Conservation (phyloP, 2,888 invertebrate genomes). For the Mantis religiosa region DNA sequence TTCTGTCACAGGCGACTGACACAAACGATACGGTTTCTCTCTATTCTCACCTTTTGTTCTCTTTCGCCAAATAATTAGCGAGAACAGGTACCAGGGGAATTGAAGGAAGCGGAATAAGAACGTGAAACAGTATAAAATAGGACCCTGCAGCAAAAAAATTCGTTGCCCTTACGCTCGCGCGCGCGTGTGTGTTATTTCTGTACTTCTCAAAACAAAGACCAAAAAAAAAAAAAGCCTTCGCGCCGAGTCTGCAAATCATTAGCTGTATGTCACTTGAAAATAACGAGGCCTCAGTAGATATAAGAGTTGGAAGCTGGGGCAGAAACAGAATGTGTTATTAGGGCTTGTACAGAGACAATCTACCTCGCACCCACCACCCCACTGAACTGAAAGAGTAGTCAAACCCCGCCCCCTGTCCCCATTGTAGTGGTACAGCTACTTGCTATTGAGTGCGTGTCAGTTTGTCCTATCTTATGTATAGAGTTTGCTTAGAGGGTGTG, state of each 20-base stretch:
- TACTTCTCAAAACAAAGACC: not conserved
- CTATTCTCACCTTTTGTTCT: not conserved
- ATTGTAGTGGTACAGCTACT: not conserved
- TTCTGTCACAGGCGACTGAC: not conserved
- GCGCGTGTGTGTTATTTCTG: not conserved
- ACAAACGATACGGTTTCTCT: not conserved
- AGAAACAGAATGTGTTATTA: conserved; percentile 18
- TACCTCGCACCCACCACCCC: not conserved
- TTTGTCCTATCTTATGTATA: not conserved
- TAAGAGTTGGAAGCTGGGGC: not conserved
- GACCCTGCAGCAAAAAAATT: not conserved
- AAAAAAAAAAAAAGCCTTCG: not conserved
- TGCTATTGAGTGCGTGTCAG: not conserved
- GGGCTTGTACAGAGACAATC: not conserved
- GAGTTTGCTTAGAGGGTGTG: not conserved
- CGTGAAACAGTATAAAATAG: not conserved
- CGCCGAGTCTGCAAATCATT: conserved; percentile 14
- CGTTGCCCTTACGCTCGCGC: not conserved
- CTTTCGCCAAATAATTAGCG: not conserved
- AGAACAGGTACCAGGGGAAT: not conserved
- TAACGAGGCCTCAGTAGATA: conserved; percentile 1
- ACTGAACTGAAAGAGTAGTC: not conserved
- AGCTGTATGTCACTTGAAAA: conserved; percentile 20
- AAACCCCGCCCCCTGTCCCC: not conserved
- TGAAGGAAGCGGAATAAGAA: not conserved